Conservation (phyloP, 2,113 vertebrate species). For the Zosterops hypoxanthus region DNA sequence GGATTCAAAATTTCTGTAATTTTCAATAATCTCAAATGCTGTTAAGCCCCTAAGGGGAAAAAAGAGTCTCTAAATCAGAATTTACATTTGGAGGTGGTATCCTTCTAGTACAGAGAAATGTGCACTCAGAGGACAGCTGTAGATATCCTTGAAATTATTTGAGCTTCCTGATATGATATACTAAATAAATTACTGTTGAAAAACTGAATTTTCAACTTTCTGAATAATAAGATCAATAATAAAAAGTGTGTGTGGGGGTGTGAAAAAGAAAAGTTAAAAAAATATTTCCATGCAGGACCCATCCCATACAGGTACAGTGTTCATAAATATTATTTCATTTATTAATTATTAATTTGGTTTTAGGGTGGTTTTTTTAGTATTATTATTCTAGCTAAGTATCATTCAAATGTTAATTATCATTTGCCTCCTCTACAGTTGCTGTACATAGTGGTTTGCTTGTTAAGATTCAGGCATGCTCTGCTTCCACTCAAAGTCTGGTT, state of each 20-base stretch:
- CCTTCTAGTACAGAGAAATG: background rate
- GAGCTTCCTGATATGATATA: background rate
- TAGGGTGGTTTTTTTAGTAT: background rate
- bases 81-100: background rate
- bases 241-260: accelerated
- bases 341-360: background rate
- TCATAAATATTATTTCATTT: background rate
- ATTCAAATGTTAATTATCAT: background rate
- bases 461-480: background rate
- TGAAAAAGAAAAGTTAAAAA: background rate
- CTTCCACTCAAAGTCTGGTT: background rate
- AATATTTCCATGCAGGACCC: background rate
- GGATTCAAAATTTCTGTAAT: background rate
- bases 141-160: background rate
- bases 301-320: background rate
- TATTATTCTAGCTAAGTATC: background rate
- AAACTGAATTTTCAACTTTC: background rate
- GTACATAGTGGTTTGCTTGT: background rate
- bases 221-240: background rate
- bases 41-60: background rate
- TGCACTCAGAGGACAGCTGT: background rate
- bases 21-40: background rate
- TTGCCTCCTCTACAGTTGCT: background rate
- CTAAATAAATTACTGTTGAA: background rate
- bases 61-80: background rate